Evolutionary conservation across 1,140 invertebrate species (phyloP), one percentile per base, ranked within the genome.

Genomic region (Notospermus geniculatus): DNA sequence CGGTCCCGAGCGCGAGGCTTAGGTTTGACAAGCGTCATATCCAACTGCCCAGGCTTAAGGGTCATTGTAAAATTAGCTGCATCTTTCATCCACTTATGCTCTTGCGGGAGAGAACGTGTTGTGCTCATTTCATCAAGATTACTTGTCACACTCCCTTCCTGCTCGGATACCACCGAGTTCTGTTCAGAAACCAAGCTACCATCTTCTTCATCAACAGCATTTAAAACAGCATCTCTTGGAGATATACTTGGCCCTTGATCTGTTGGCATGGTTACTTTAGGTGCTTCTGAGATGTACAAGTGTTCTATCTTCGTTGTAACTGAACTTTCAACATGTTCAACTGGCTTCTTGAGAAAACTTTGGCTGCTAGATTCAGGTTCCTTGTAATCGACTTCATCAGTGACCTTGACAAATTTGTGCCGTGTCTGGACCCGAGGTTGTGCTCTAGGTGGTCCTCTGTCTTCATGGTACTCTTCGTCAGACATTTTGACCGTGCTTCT

Each of bases 61-160:
- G 46, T 50, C 46, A 50, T 50, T 27, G 46, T 50, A 27, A 50
- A 50, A 9, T 19, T 23, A 19, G n/a, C 4, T 5, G n/a, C 25
- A 27, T 50, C n/a, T 50, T 27, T 50, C 46, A 50, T 50, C 46
- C 46, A 50, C 25, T 50, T 50, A 9, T 50, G 46, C 9, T 50
- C 46, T 9, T 19, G n/a, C 9, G 46, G 46, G n/a, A 50, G 46
- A 15, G 32, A 36, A 27, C 46, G 46, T 5, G 4, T 27, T 9
- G 46, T 50, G n/a, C 46, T 50, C 19, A 50, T 50, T 50, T 50
- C 46, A n/a, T 19, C 25, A 5, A 50, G 4, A n/a, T 50, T 50
- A 50, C 25, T 27, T n/a, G n/a, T 27, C 25, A 50, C 4, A n/a
- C 19, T 50, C n/a, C n/a, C n/a, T n/a, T 50, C 19, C n/a, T 27